A percentile compares a stretch with the other conserved stretches of the same genome.
Evolutionary conservation across 1,140 invertebrate species (phyloP).

Genomic region (Scaptomyza montana): DNA sequence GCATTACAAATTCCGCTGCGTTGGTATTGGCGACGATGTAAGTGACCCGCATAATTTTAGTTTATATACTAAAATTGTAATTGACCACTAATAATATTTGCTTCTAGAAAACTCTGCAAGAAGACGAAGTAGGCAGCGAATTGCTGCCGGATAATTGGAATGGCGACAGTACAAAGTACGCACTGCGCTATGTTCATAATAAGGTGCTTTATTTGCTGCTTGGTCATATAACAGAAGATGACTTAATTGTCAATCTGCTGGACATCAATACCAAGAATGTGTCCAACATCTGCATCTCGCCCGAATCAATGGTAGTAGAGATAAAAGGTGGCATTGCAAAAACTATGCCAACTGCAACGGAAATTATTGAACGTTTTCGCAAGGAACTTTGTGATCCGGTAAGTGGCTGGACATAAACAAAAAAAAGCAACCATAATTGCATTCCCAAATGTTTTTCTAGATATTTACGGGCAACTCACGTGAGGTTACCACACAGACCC

Average conservation of each 20-base stretch:
- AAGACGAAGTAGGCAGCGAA: slow-evolving; percentile 87
- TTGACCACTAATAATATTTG: slow-evolving; percentile 7
- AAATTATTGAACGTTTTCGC: slow-evolving; percentile 83
- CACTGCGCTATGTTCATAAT: slow-evolving; percentile 87
- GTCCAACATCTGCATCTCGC: slow-evolving; percentile 82
- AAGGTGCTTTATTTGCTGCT: slow-evolving; percentile 88
- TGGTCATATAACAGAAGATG: slow-evolving; percentile 87
- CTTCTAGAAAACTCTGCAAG: slow-evolving; percentile 86
- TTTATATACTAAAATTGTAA: not conserved
- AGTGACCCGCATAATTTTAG: slow-evolving; percentile 34
- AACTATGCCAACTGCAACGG: slow-evolving; percentile 84
- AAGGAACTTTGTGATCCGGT: slow-evolving; percentile 84
- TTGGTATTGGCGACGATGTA: slow-evolving; percentile 90
- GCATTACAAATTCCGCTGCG: slow-evolving; percentile 87
- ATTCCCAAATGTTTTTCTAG: slow-evolving; percentile 9
- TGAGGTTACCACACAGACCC: slow-evolving; percentile 71
- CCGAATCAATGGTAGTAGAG: slow-evolving; percentile 77
- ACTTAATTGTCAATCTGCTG: slow-evolving; percentile 87
- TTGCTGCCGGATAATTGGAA: slow-evolving; percentile 89
- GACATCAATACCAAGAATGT: slow-evolving; percentile 83
- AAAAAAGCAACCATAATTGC: not conserved
- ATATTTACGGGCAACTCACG: slow-evolving; percentile 70
- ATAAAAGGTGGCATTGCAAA: slow-evolving; percentile 83
- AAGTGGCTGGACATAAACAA: slow-evolving; percentile 2
- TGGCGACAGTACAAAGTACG: slow-evolving; percentile 85